Conservation (phyloP, 2,888 invertebrate genomes). For the Himalopsyche tibetana region DNA sequence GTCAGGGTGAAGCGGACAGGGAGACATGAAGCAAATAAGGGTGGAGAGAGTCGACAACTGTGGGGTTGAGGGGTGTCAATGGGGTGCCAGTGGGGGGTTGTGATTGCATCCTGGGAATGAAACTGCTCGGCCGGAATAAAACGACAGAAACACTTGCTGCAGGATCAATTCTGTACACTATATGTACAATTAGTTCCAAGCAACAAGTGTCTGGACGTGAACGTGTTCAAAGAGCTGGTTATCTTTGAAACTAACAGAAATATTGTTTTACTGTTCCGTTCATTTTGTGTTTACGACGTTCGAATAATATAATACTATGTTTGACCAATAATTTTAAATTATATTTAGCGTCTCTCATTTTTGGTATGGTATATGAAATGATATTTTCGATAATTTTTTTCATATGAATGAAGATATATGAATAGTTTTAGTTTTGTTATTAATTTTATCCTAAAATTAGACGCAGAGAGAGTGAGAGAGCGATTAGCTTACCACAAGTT, state of each 20-base stretch:
- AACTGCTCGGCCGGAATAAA: slow-evolving; percentile 56
- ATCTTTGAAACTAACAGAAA: slow-evolving; percentile 21
- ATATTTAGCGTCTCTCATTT: no score
- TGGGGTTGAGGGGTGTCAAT: slow-evolving; percentile 12
- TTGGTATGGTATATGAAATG: no score
- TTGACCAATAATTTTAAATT: no score
- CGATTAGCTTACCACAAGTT: no score
- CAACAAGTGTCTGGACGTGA: slow-evolving; percentile 47
- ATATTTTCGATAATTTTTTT: no score
- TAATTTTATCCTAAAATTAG: no score
- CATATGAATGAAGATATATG: no score
- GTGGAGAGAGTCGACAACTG: slow-evolving; percentile 35
- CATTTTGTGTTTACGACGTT: not conserved
- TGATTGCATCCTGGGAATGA: slow-evolving; percentile 60
- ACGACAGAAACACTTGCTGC: slow-evolving; percentile 53
- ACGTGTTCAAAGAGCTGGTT: slow-evolving; percentile 12
- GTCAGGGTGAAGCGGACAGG: slow-evolving; percentile 19
- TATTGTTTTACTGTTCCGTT: not conserved
- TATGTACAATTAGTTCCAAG: slow-evolving; percentile 46
- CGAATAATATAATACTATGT: no score
- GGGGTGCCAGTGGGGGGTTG: not conserved
- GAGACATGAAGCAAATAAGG: slow-evolving; percentile 17
- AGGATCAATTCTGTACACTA: slow-evolving; percentile 51
- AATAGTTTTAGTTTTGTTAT: no score
- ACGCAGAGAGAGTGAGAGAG: no score